Evolutionary conservation across 2,113 vertebrate species (phyloP).

Genomic region (Chaetops frenatus): DNA sequence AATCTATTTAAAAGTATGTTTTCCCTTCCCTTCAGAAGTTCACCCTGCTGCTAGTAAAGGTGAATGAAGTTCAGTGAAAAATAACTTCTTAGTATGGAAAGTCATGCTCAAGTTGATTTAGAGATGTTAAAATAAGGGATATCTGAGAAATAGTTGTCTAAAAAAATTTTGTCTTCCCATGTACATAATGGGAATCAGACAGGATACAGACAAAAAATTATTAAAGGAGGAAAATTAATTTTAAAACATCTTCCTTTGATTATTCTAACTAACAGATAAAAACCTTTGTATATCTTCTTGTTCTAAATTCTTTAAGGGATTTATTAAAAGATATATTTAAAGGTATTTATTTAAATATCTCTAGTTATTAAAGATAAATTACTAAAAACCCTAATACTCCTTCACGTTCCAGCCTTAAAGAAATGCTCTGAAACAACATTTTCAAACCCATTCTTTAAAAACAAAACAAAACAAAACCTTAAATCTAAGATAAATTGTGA

Average conservation of each 20-base stretch:
- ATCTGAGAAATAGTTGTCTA: background rate
- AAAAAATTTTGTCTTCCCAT: background rate
- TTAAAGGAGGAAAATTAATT: background rate
- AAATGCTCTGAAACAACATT: background rate
- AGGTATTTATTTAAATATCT: background rate
- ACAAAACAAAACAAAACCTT: background rate
- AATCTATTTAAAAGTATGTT: background rate
- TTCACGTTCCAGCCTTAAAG: background rate
- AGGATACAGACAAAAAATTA: background rate
- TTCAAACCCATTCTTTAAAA: background rate
- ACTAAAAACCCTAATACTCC: background rate
- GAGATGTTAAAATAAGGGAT: background rate
- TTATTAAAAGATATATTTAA: background rate
- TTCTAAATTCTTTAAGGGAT: background rate
- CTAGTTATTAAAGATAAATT: background rate
- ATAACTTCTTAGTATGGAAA: background rate
- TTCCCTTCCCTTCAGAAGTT: background rate
- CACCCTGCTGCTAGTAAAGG: background rate
- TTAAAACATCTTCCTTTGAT: fast-evolving
- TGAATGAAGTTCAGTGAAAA: background rate
- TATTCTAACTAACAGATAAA: too few species aligned
- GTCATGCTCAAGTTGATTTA: background rate
- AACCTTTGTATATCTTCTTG: too few species aligned
- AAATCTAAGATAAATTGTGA: background rate
- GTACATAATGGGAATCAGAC: background rate